Percentiles rank a stretch among this genome's conserved stretches.
Conservation (phyloP, 2,888 invertebrate genomes). For the Parochlus steinenii region DNA sequence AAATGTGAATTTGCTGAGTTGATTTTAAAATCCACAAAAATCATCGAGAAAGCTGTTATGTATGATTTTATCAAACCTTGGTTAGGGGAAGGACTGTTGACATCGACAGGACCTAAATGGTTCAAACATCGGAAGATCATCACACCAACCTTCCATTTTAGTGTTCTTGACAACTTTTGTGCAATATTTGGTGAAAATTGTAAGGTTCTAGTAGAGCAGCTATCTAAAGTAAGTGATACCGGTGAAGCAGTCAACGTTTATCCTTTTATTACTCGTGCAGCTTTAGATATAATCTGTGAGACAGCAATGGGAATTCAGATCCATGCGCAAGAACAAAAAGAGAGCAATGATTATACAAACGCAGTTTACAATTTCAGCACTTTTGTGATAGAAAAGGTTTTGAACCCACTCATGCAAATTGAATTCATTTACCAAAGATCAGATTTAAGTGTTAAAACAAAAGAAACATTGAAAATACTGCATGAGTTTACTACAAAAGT, state of each 20-base stretch:
- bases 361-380: slow-evolving; percentile 40
- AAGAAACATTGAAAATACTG: slow-evolving; percentile 15
- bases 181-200: slow-evolving; percentile 46
- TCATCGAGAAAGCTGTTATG: slow-evolving; percentile 33
- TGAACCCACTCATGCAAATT: slow-evolving; percentile 32
- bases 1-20: too few species aligned
- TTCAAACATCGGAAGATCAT: slow-evolving; percentile 41
- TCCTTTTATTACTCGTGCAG: slow-evolving; percentile 41
- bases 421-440: slow-evolving; percentile 31
- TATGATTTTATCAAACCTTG: slow-evolving; percentile 34
- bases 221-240: slow-evolving; percentile 27
- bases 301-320: slow-evolving; percentile 51
- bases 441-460: slow-evolving; percentile 17
- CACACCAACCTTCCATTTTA: slow-evolving; percentile 53
- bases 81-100: slow-evolving; percentile 34
- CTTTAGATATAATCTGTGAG: slow-evolving; percentile 50
- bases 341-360: slow-evolving; percentile 42
- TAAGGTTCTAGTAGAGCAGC: slow-evolving; percentile 33
- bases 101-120: slow-evolving; percentile 38
- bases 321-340: slow-evolving; percentile 40
- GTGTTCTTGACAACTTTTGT: slow-evolving; percentile 48
- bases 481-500: slow-evolving; percentile 12
- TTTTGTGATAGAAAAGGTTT: too few species aligned
- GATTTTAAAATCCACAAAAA: slow-evolving; percentile 20
- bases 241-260: slow-evolving; percentile 36